Evolutionary conservation across 2,797 vertebrate species (phyloP).

Genomic region (Synanceia verrucosa): DNA sequence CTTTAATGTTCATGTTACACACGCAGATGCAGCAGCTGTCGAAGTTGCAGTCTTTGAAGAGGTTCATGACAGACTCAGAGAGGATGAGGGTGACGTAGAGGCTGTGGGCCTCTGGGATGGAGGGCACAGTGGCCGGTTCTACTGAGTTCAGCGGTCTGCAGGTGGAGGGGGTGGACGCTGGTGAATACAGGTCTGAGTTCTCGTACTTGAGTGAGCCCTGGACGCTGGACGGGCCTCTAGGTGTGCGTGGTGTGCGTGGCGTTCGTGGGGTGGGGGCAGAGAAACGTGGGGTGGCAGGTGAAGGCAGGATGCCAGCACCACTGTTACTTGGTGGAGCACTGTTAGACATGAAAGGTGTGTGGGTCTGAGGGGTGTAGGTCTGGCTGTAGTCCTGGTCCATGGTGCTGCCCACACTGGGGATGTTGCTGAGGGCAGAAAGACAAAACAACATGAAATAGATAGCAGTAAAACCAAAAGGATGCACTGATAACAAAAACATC

Average conservation of each 20-base stretch:
- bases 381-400: conserved; percentile 96
- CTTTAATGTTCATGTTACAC: conserved; percentile 99
- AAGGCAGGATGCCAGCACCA: conserved; percentile 92
- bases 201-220: conserved; percentile 97
- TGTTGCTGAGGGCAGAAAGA: conserved; percentile 71
- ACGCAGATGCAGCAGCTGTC: conserved; percentile 99
- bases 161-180: conserved; percentile 96
- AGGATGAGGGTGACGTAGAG: conserved; percentile 99
- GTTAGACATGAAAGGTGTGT: conserved; percentile 93
- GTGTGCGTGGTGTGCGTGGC: conserved; percentile 94
- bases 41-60: conserved; percentile 99
- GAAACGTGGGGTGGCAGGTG: conserved; percentile 96
- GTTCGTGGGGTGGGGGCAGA: conserved; percentile 93
- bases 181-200: conserved; percentile 97
- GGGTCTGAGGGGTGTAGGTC: conserved; percentile 95
- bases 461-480: not conserved
- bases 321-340: conserved; percentile 96
- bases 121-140: conserved; percentile 94
- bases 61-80: conserved; percentile 97
- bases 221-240: conserved; percentile 94
- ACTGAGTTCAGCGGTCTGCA: conserved; percentile 96
- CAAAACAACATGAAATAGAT: not conserved
- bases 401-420: conserved; percentile 90
- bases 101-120: conserved; percentile 98
- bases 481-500: not conserved